These are phyloP conservation scores for Lates japonicus DNA, from an alignment of 2,797 vertebrate species.

Conservation along the genomic window DNA sequence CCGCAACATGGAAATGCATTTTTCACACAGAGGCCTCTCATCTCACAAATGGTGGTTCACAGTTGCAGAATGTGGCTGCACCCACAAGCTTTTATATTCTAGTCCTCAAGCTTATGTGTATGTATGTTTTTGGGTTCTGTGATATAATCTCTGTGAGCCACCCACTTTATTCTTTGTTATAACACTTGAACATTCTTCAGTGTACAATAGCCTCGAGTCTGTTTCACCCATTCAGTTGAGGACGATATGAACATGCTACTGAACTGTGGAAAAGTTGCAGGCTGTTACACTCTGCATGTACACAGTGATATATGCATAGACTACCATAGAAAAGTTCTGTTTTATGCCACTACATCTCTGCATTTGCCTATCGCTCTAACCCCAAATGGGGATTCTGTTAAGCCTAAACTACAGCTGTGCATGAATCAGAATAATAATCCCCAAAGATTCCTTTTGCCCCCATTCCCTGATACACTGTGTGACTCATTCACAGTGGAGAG, in stretches of 20 bases:
- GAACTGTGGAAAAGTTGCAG: conserved; percentile 20
- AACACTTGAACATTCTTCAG: conserved; percentile 45
- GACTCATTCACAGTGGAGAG: conserved; percentile 73
- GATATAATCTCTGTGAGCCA: conserved; percentile 67
- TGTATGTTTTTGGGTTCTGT: conserved; percentile 57
- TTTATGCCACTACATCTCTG: conserved; percentile 32
- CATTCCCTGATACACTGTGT: conserved; percentile 70
- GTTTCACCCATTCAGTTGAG: conserved; percentile 38
- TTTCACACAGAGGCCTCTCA: conserved; percentile 79
- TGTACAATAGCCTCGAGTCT: conserved; percentile 52
- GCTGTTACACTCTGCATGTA: conserved; percentile 14
- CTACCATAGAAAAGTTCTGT: neutral
- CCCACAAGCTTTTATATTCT: conserved; percentile 71
- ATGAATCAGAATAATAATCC: conserved; percentile 81
- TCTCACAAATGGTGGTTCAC: conserved; percentile 68
- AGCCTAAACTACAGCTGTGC: conserved; percentile 78
- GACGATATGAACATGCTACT: conserved; percentile 31
- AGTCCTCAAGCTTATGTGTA: conserved; percentile 52
- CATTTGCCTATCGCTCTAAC: conserved; percentile 35
- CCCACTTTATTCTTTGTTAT: conserved; percentile 69
- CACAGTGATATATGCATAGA: neutral
- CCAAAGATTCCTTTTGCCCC: conserved; percentile 74
- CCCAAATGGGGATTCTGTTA: conserved; percentile 69
- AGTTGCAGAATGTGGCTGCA: conserved; percentile 74
- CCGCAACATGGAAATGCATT: conserved; percentile 82